Conservation (phyloP, 2,888 invertebrate genomes). For the Lacanobia wlatinum region DNA sequence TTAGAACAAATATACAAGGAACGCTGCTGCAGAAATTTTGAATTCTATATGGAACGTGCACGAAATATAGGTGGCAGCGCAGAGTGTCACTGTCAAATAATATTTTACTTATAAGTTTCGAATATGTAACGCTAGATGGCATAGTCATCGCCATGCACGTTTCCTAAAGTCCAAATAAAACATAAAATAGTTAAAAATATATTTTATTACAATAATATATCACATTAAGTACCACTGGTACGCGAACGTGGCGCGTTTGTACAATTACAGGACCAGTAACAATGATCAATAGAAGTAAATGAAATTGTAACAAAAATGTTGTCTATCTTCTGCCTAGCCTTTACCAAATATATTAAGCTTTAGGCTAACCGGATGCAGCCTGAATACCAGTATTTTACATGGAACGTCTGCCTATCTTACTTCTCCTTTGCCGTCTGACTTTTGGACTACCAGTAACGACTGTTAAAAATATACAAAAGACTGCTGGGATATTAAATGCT, state of each 20-base stretch:
- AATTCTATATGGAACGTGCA: no score
- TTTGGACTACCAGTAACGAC: neutral
- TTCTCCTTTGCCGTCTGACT: neutral
- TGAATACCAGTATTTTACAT: no score
- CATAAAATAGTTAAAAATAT: constrained; percentile 44
- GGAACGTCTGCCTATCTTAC: no score
- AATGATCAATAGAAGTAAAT: constrained; percentile 18
- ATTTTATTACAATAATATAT: constrained; percentile 60
- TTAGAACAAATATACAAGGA: no score
- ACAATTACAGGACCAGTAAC: constrained; percentile 43
- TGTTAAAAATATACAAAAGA: neutral
- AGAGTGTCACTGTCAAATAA: no score
- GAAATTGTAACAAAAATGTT: neutral
- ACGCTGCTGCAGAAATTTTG: no score
- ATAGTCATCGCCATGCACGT: no score
- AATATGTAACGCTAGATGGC: no score
- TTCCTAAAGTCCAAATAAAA: neutral
- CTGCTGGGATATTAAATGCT: neutral
- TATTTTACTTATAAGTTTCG: no score
- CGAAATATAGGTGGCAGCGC: no score
- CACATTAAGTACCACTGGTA: constrained; percentile 59
- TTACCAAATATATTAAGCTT: no score
- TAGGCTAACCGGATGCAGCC: no score
- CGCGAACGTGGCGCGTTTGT: constrained; percentile 35
- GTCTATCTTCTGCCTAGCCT: neutral